phyloP scores from a whole-genome alignment of 2,888 invertebrate genomes.

The Galeopsomyia nigrocyanea region DNA sequence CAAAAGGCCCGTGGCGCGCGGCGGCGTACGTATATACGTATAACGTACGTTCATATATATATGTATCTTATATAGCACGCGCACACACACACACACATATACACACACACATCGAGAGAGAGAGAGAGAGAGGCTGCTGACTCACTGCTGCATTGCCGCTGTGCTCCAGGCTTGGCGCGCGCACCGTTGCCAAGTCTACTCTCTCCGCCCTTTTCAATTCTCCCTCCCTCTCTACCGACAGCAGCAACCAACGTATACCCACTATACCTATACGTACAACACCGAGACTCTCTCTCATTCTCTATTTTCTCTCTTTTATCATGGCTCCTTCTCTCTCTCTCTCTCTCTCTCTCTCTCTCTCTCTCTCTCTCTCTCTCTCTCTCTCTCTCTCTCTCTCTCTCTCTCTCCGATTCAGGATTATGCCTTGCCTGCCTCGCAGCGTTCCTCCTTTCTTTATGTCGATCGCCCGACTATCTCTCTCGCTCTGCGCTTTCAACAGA shows the following conservation, averaged over 20 bases:
- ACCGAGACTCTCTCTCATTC: background rate
- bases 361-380: slow-evolving; percentile 25
- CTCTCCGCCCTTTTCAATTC: slow-evolving; percentile 43
- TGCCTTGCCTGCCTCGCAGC: slow-evolving; percentile 8
- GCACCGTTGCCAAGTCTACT: slow-evolving; percentile 39
- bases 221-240: slow-evolving; percentile 2
- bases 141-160: slow-evolving; percentile 64
- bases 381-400: slow-evolving; percentile 17
- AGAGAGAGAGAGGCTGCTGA: slow-evolving; percentile 53
- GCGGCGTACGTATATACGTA: slow-evolving; percentile 22
- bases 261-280: too few relatives aligned
- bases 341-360: slow-evolving; percentile 25
- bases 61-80: slow-evolving; percentile 35
- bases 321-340: slow-evolving; percentile 6
- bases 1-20: slow-evolving; percentile 57
- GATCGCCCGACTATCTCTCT: slow-evolving; percentile 12
- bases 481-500: slow-evolving; percentile 37
- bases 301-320: background rate
- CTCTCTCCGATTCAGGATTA: slow-evolving; percentile 26
- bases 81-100: background rate
- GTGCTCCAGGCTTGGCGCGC: slow-evolving; percentile 26
- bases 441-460: slow-evolving; percentile 11
- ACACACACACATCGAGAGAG: slow-evolving; percentile 10
- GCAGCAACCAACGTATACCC: too few relatives aligned
- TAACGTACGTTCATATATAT: slow-evolving; percentile 46